Evolutionary conservation across 2,888 invertebrate species (phyloP).

Genomic region (Erynnis tages): DNA sequence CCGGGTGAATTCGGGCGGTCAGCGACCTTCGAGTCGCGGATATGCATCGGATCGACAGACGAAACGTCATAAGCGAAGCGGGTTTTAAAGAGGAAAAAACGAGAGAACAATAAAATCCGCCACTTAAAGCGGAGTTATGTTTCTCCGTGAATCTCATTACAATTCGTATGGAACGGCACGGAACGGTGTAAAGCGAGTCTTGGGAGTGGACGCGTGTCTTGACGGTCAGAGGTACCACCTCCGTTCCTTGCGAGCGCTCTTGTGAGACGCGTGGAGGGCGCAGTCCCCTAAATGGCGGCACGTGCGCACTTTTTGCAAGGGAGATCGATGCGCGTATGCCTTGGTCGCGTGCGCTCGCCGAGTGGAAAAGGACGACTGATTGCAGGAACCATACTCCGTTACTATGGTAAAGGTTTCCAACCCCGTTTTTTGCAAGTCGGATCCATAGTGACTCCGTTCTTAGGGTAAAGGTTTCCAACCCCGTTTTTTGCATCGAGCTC

Average conservation of each 20-base stretch:
- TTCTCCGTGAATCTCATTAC: conserved; percentile 43
- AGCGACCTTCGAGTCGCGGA: conserved; percentile 65
- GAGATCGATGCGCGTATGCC: conserved; percentile 59
- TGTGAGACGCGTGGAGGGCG: conserved; percentile 42
- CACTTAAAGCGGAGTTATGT: conserved; percentile 14
- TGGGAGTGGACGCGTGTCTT: conserved; percentile 55
- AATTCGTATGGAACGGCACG: conserved; percentile 59
- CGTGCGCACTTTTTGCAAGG: conserved; percentile 65
- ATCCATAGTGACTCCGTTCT: conserved; percentile 15
- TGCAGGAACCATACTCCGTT: conserved; percentile 10
- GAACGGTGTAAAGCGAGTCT: conserved; percentile 40
- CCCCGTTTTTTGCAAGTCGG: neutral
- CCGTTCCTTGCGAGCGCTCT: conserved; percentile 41
- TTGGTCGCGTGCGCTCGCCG: conserved; percentile 50
- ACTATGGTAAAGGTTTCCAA: conserved; percentile 7
- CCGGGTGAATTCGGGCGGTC: conserved; percentile 68
- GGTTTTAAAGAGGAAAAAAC: conserved; percentile 15
- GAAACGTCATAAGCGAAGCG: conserved; percentile 40
- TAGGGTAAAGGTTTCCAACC: conserved; percentile 5
- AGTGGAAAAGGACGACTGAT: conserved; percentile 15
- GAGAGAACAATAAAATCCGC: conserved; percentile 20
- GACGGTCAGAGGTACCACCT: conserved; percentile 51
- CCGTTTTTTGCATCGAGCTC: conserved; percentile 2
- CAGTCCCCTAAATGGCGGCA: conserved; percentile 73
- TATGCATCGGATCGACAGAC: conserved; percentile 39